Base-by-base conservation (phyloP, 2,888 invertebrate genomes). In the Thera obeliscata region DNA sequence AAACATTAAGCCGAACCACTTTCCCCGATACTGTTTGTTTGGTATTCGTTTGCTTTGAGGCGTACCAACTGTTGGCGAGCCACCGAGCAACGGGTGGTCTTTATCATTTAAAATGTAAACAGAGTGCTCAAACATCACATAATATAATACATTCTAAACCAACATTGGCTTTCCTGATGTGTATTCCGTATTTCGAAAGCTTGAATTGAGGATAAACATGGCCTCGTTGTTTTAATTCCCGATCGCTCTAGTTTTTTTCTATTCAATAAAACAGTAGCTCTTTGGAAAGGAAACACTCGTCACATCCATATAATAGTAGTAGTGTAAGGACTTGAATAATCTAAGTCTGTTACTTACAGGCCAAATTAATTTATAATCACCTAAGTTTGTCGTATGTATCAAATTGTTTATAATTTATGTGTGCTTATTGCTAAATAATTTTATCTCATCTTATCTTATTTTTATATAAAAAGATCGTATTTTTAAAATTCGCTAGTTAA, bases 101-200 rank as follows among this genome's bases (percentile, higher is more conserved):
- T 87, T 90, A 92, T 93, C 93, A 93, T 90, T 85, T 85, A 85
- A 80, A 90, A 91, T 81, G 87, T 91, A 91, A 90, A 93, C 91
- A 91, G 76, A 74, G 68, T 76, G 72, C 74, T 81, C 83, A 84
- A 87, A 89, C 87, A 86, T 84, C 84, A 86, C 86, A 90, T 87
- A 81, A 83, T 89, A 88, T 86, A 86, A 87, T 87, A 88, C 88
- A 85, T 83, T 85, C 75, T 80, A 85, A 85, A 88, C 80, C 83
- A 89, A 90, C 90, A 88, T 75, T 77, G 79, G 77, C 76, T 73
- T 72, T 72, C 68, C 71, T 70, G 74, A 70, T 74, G 73, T 67
- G 68, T 60, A 71, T 74, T 72, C 65, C 64, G 67, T 72, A 68
- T 75, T 74, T 74, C 68, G 68, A 71, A 72, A 71, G 57, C 67